Evolutionary conservation across 2,888 invertebrate species (phyloP).

Genomic region (Leucophora obtusa): DNA sequence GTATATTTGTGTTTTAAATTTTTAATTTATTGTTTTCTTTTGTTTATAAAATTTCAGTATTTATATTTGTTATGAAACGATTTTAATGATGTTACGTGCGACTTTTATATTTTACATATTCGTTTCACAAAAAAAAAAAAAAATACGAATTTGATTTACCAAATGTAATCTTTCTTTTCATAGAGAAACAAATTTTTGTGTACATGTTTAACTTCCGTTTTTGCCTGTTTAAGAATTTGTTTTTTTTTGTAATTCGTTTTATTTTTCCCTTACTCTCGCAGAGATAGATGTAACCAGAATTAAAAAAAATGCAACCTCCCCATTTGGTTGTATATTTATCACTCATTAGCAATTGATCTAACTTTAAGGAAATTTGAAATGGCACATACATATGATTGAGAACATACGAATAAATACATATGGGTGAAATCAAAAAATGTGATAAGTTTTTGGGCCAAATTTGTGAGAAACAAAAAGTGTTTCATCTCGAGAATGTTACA

Average conservation of each 20-base stretch:
- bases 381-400: slow-evolving; percentile 9
- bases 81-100: slow-evolving; percentile 31
- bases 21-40: slow-evolving; percentile 22
- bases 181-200: not conserved
- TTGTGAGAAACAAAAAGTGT: no score
- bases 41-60: slow-evolving; percentile 29
- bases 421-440: no score
- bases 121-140: slow-evolving; percentile 14
- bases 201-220: slow-evolving; percentile 27
- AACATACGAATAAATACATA: slow-evolving; percentile 3
- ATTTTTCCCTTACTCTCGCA: not conserved
- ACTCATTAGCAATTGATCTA: slow-evolving; percentile 28
- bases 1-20: slow-evolving; percentile 20
- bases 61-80: slow-evolving; percentile 49
- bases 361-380: slow-evolving; percentile 23
- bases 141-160: slow-evolving; percentile 10
- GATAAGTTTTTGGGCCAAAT: no score
- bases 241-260: not conserved
- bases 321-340: not conserved
- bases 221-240: not conserved
- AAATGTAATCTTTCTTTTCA: slow-evolving; percentile 20
- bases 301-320: not conserved
- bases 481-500: no score
- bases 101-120: slow-evolving; percentile 18
- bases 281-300: not conserved